These are phyloP conservation scores for Lycia hirtaria DNA, from an alignment of 2,888 invertebrate species.

Conservation along the genomic window DNA sequence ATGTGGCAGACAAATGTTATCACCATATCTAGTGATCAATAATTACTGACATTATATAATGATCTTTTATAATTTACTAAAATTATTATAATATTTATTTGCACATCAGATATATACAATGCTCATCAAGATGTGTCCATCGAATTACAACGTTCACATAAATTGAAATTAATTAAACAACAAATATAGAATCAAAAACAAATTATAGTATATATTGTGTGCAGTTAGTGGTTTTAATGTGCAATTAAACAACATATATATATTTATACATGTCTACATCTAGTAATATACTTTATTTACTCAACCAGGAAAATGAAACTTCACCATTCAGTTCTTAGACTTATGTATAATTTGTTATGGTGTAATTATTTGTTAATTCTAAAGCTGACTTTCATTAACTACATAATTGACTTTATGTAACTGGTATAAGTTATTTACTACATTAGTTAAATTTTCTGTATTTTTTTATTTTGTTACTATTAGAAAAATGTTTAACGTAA, in stretches of 20 bases:
- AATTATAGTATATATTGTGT: not conserved
- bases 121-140: not conserved
- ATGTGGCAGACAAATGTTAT: not conserved
- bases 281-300: not conserved
- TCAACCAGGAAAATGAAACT: not conserved
- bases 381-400: not conserved
- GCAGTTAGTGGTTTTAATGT: not conserved
- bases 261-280: not conserved
- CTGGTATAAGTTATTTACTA: not conserved
- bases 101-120: not conserved
- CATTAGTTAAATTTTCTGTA: not conserved
- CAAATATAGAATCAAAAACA: not conserved
- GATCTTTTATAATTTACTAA: constrained; percentile 2
- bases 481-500: constrained; percentile 1
- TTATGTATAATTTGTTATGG: not conserved
- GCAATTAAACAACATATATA: not conserved
- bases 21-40: constrained; percentile 3
- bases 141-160: not conserved
- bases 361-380: not conserved
- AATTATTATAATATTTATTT: not conserved
- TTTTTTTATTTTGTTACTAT: constrained; percentile 1
- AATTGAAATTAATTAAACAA: no score
- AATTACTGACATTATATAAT: constrained; percentile 1
- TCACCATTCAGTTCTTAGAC: not conserved
- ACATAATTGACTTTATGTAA: not conserved